phyloP scores from a whole-genome alignment of 2,113 vertebrate genomes.

The Ailuropoda melanoleuca region DNA sequence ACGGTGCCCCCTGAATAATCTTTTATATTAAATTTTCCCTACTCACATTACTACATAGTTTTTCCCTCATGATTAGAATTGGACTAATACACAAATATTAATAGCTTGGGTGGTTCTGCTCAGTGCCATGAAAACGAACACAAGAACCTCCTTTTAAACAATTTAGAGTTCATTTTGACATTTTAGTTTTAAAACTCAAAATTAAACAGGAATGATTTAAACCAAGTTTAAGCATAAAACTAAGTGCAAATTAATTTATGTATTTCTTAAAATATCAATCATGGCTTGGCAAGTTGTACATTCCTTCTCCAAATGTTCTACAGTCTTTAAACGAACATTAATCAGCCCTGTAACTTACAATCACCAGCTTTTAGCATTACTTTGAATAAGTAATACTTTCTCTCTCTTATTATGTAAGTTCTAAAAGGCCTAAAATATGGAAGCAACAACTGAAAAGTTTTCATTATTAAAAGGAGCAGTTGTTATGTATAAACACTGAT shows the following conservation, averaged over 20 bases:
- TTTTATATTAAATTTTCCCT: neutral
- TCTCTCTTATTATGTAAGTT: neutral
- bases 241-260: neutral
- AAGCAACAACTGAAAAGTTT: neutral
- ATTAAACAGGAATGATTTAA: neutral
- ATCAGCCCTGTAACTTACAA: neutral
- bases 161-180: neutral
- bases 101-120: neutral
- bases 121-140: neutral
- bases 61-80: constrained; percentile 7
- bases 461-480: neutral
- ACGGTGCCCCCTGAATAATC: neutral
- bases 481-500: neutral
- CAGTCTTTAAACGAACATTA: neutral
- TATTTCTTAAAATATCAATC: neutral
- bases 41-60: neutral
- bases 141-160: neutral
- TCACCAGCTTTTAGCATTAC: neutral
- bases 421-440: constrained; percentile 9
- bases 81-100: neutral
- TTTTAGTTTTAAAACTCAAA: constrained; percentile 41
- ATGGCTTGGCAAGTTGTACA: neutral
- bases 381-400: constrained; percentile 24
- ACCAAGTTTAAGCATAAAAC: neutral
- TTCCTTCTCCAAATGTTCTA: neutral